Evolutionary conservation across 2,113 vertebrate species (phyloP).

Genomic region (Orycteropus afer): DNA sequence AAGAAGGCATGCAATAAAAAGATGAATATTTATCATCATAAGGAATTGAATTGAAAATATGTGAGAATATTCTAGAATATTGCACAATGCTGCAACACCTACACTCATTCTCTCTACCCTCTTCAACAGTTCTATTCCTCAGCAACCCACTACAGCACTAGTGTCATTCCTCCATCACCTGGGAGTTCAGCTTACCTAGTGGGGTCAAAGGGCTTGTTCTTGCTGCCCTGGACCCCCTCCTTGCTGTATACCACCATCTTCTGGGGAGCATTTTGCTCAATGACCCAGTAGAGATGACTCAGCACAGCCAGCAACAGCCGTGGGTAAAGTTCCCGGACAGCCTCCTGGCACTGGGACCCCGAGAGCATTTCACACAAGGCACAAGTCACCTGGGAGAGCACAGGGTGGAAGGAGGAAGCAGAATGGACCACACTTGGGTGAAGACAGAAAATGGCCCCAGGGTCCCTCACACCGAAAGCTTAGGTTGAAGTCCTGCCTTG

Average conservation of each 20-base stretch:
- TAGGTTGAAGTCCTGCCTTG: background rate
- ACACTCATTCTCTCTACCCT: background rate
- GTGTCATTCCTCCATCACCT: background rate
- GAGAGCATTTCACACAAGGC: slow-evolving; percentile 65
- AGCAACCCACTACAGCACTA: background rate
- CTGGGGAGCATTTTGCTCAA: slow-evolving; percentile 5
- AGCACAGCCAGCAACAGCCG: slow-evolving; percentile 49
- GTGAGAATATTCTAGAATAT: background rate
- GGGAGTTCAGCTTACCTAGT: background rate
- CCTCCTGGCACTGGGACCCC: background rate
- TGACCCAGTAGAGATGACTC: slow-evolving; percentile 52
- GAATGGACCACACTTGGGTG: background rate
- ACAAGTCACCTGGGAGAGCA: background rate
- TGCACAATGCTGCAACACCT: background rate
- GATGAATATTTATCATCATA: too few relatives aligned
- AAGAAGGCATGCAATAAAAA: background rate
- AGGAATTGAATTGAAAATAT: background rate
- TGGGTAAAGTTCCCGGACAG: slow-evolving; percentile 43
- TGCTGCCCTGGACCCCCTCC: background rate
- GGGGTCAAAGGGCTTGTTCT: slow-evolving; percentile 43
- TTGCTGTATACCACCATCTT: slow-evolving; percentile 51
- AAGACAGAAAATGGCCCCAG: background rate
- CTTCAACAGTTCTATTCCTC: background rate
- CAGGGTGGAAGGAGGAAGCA: background rate
- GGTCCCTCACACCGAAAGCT: background rate